A percentile compares a stretch with the other conserved stretches of the same genome.
Evolutionary conservation across 1,140 invertebrate species (phyloP).

Genomic region (Drosophila sproati): DNA sequence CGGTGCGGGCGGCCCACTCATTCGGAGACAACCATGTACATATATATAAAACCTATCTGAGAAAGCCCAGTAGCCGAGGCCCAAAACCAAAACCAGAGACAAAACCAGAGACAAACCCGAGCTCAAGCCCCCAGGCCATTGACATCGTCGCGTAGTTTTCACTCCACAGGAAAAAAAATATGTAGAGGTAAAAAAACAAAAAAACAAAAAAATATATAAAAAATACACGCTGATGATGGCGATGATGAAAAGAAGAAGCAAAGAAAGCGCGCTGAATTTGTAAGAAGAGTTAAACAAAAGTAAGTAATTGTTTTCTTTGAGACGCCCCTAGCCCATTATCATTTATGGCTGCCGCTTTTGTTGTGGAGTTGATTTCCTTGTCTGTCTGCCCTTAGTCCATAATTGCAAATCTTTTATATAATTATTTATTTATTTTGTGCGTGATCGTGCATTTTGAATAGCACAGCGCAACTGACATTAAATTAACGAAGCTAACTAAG

Average conservation of each 20-base stretch:
- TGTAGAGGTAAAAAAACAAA: conserved; percentile 23
- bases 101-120: neutral
- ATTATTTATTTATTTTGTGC: conserved; percentile 49
- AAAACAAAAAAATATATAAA: conserved; percentile 20
- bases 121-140: conserved; percentile 52
- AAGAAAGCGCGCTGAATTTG: conserved; percentile 75
- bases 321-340: conserved; percentile 54
- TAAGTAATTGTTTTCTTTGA: conserved; percentile 63
- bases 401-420: conserved; percentile 50
- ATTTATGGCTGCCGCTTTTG: conserved; percentile 50
- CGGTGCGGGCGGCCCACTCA: conserved; percentile 40
- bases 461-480: conserved; percentile 43
- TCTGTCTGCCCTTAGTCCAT: conserved; percentile 50
- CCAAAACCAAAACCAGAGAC: neutral
- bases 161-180: conserved; percentile 44
- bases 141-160: conserved; percentile 60
- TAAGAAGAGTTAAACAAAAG: conserved; percentile 61
- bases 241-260: conserved; percentile 30
- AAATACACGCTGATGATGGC: neutral
- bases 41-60: conserved; percentile 36
- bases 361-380: conserved; percentile 21
- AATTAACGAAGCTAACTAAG: conserved; percentile 45
- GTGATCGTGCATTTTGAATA: conserved; percentile 58
- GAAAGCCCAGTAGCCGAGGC: conserved; percentile 61
- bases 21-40: conserved; percentile 24